Conservation (phyloP, 2,888 invertebrate genomes). For the Sepiola atlantica region DNA sequence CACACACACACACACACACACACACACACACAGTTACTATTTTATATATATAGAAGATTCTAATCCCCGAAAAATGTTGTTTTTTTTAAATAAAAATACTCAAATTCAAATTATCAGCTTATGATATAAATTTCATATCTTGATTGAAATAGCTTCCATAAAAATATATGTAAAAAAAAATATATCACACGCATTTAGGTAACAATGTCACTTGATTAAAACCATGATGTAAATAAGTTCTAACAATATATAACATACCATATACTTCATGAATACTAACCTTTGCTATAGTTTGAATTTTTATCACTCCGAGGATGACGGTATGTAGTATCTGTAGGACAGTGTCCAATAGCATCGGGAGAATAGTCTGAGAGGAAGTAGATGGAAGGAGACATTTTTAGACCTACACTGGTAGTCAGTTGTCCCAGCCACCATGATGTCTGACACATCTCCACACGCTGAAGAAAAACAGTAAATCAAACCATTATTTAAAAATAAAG, state of each 20-base stretch:
- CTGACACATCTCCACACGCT: constrained; percentile 66
- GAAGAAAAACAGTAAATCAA: constrained; percentile 48
- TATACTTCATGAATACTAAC: neutral
- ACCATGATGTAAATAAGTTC: neutral
- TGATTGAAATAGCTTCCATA: neutral
- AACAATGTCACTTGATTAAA: neutral
- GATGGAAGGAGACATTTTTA: constrained; percentile 73
- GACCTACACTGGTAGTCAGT: constrained; percentile 63
- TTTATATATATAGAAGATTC: no score
- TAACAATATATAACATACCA: neutral
- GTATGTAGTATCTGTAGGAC: constrained; percentile 66
- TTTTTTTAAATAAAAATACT: no score
- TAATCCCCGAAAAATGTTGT: no score
- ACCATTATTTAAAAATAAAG: neutral
- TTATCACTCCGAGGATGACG: constrained; percentile 46
- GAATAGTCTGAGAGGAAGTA: constrained; percentile 71
- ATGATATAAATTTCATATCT: neutral
- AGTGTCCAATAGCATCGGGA: constrained; percentile 74
- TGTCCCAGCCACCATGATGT: constrained; percentile 67
- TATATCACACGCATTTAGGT: neutral
- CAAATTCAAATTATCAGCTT: neutral
- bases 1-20: no score
- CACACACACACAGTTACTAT: no score
- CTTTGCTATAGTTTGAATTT: constrained; percentile 49
- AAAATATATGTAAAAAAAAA: neutral